These are phyloP conservation scores for Xiphophorus birchmanni DNA, from an alignment of 2,797 vertebrate genomes.

Conservation along the genomic window DNA sequence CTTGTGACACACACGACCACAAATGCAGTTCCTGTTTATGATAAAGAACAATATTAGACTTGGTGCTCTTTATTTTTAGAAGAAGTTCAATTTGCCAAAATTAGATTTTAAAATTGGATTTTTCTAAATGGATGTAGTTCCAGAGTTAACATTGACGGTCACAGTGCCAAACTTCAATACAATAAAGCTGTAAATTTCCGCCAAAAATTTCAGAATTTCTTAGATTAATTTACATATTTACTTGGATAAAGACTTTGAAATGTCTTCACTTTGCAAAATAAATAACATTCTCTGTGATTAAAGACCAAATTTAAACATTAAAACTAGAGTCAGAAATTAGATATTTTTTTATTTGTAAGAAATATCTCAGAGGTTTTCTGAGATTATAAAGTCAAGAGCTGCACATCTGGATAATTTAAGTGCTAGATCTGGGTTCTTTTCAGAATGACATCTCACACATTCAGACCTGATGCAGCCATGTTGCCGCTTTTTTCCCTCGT, in stretches of 20 bases:
- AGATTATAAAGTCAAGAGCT: background rate
- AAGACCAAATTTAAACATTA: background rate
- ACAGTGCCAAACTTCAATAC: background rate
- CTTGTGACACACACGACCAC: conserved; percentile 34
- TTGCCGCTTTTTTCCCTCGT: background rate
- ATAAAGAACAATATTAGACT: conserved; percentile 18
- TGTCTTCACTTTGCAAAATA: background rate
- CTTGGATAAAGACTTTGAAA: background rate
- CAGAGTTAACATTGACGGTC: background rate
- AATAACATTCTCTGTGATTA: background rate
- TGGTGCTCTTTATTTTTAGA: conserved; percentile 22
- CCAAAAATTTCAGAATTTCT: background rate
- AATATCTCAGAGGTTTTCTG: background rate
- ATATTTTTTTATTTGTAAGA: background rate
- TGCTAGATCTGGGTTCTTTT: background rate
- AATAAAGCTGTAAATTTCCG: background rate
- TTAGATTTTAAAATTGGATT: background rate
- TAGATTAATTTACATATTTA: background rate
- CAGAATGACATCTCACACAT: background rate
- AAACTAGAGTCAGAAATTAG: background rate
- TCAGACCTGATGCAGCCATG: background rate
- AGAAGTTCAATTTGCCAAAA: conserved; percentile 14
- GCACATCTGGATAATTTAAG: background rate
- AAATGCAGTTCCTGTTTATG: conserved; percentile 32
- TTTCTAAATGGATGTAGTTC: background rate